Evolutionary conservation across 2,113 vertebrate species (phyloP), one percentile per base, ranked within the genome.

Genomic region (Coreoperca whiteheadi): DNA sequence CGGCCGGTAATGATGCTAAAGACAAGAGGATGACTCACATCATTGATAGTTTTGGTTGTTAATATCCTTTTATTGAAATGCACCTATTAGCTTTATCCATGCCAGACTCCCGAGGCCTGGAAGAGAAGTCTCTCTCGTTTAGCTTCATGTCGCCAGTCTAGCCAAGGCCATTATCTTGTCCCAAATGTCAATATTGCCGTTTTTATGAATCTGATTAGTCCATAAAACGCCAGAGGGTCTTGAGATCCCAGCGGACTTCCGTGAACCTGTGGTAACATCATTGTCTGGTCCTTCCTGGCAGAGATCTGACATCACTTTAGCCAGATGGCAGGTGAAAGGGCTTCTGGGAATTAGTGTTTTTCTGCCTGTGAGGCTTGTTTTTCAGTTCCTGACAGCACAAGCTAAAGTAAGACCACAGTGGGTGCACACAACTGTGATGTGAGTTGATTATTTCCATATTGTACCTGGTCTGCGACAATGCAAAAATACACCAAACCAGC

Each of bases 141-240:
- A 72, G 79, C 64, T 25, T 77, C 25, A 67, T 87, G 89, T 91
- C 82, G 82, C 81, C 87, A 78, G 86, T 92, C 87, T 89, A 91
- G 92, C 84, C 83, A 11, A 53, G 78, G 90, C 91, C 93, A 92
- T 95, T 95, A 95, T 91, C 90, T 91, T 83, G 81, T 92, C 89
- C 75, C 80, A 86, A 91, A 93, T 93, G 90, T 92, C 91, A 92
- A 92, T 91, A 93, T 90, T 87, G 54, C 79, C 8, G 32, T 89
- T 93, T 88, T 93, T 88, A 91, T 93, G 85, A 94, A 96, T 96
- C 87, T 86, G 92, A 95, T 96, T 96, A 95, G 92, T 85, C 78
- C 79, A 88, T 93, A 92, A 94, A 91, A 88, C 39, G 86, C 88
- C 82, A 77, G 85, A 86, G 83, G 93, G 91, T 83, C 67, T 83